Evolutionary conservation across 92 coral and sea anemone genomes (phyloP), one percentile per base, ranked within the genome.

Genomic region (Parazoanthus atlanticus): DNA sequence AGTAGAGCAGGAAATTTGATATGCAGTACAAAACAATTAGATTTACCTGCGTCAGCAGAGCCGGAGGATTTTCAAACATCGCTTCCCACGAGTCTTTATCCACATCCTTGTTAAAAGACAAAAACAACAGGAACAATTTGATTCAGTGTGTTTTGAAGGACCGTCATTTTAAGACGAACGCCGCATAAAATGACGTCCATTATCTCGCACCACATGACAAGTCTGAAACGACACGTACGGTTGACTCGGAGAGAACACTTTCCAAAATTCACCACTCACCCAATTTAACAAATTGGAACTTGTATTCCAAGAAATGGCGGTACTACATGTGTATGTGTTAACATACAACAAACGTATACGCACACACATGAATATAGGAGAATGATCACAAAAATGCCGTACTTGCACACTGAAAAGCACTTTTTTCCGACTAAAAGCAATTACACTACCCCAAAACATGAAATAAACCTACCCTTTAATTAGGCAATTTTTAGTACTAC

Each of bases 11-110:
- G 58, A 12, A 13, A 52, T 2, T 15, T 49, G 56, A 54, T 32
- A 21, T 7, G 13, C 33, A 40, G 82, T 5, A 28, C 43, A 11
- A 76, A 23, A 76, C n/a, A 40, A 76, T 38, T 38, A 26, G 49
- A 72, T 81, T 28, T 86, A 96, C 99, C 93, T 93, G 90, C 0
- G 95, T 96, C 12, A 96, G 92, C 76, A 95, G 93, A 29, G 92
- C 94, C 82, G 99, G 99, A 41, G 99, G 95, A 71, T 87, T 89
- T 80, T 93, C 99, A 88, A 96, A 95, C 93, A 91, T 85, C 13
- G 90, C 94, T 71, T 93, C 94, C 99, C 99, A 96, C 8, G 96
- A 36, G 6, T 86, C 86, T 75, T 92, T 91, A 81, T 95, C 94
- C 79, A 95, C 96, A 79, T 96, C 99, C 99, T 96, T 75, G 19